Conservation (phyloP, 2,113 vertebrate species). For the Aleadryas rufinucha region DNA sequence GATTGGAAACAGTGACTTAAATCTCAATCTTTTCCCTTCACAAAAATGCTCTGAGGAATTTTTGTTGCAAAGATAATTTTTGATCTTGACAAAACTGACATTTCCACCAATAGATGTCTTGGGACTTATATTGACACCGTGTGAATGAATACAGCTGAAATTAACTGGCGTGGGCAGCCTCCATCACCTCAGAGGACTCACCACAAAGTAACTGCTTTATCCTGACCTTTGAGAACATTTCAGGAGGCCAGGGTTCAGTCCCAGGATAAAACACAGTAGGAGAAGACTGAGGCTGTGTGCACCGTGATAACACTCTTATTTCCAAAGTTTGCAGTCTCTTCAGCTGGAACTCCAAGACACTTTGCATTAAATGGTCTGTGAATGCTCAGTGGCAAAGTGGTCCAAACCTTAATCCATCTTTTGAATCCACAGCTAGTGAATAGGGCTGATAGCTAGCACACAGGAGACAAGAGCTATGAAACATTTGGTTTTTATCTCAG, state of each 20-base stretch:
- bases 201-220: background rate
- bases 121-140: background rate
- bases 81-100: background rate
- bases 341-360: background rate
- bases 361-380: background rate
- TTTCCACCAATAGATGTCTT: background rate
- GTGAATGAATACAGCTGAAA: background rate
- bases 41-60: background rate
- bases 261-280: background rate
- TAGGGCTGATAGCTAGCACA: background rate
- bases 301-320: background rate
- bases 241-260: background rate
- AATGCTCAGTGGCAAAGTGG: background rate
- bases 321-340: background rate
- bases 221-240: conserved; percentile 11
- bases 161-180: background rate
- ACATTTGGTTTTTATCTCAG: background rate
- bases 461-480: background rate
- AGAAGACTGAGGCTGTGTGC: background rate
- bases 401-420: background rate
- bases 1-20: background rate
- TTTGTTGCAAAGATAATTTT: background rate
- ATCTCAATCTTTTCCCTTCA: background rate
- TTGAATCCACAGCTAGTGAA: background rate
- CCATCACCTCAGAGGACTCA: background rate